phyloP scores from a whole-genome alignment of 2,888 invertebrate genomes.

The Eledona agricola region DNA sequence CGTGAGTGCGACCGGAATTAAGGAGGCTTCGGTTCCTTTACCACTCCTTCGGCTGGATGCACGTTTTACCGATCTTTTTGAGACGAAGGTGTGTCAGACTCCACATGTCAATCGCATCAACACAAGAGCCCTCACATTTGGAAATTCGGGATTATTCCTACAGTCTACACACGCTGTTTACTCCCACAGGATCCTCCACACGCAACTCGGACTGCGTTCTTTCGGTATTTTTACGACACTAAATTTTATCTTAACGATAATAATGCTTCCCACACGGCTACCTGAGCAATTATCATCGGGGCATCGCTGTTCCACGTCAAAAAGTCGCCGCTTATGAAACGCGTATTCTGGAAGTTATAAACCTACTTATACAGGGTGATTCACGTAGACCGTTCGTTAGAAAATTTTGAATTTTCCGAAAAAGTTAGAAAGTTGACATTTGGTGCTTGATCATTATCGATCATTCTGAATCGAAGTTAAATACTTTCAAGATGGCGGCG shows the following conservation, averaged over 20 bases:
- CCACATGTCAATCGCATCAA: too few species aligned
- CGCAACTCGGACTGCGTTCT: slow-evolving; percentile 15
- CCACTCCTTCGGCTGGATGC: slow-evolving; percentile 40
- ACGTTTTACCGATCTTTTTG: slow-evolving; percentile 36
- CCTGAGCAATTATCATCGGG: slow-evolving; percentile 28
- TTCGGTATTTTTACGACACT: slow-evolving; percentile 24
- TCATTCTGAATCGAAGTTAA: too few species aligned
- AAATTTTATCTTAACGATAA: slow-evolving; percentile 32
- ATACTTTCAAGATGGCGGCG: too few species aligned
- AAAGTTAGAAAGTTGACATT: too few species aligned
- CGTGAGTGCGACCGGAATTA: slow-evolving; percentile 45
- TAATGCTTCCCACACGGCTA: slow-evolving; percentile 35
- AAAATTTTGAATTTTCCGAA: too few species aligned
- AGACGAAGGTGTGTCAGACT: slow-evolving; percentile 36
- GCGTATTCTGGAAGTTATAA: neutral
- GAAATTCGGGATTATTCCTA: slow-evolving; percentile 3
- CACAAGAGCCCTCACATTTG: slow-evolving; percentile 1
- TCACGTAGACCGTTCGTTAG: too few species aligned
- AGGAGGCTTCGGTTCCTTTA: slow-evolving; percentile 41
- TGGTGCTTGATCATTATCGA: too few species aligned
- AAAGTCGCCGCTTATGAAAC: neutral
- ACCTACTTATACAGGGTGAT: too few species aligned
- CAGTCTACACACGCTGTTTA: too few species aligned
- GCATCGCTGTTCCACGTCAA: slow-evolving; percentile 11
- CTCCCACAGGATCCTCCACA: neutral